These are phyloP conservation scores for Anaspis maculata DNA, from an alignment of 2,888 invertebrate genomes.

Conservation along the genomic window DNA sequence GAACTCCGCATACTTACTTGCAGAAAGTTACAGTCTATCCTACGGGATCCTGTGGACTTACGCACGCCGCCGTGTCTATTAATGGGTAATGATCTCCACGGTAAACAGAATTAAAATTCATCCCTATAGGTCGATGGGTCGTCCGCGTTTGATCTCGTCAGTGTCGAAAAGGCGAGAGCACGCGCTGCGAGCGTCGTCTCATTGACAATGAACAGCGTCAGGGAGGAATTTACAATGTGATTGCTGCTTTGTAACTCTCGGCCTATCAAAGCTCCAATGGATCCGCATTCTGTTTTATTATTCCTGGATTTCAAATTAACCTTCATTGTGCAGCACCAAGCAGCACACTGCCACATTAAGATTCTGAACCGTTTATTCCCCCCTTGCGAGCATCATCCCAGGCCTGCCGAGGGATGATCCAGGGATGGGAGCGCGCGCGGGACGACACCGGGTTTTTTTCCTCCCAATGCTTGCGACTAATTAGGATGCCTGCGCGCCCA, in stretches of 20 bases:
- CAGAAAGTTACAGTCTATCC: no score
- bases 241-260: conserved; percentile 36
- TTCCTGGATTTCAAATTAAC: conserved; percentile 38
- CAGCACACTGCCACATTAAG: conserved; percentile 14
- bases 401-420: no score
- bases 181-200: conserved; percentile 34
- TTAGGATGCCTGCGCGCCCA: conserved; percentile 22
- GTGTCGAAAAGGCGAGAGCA: conserved; percentile 21
- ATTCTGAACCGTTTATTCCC: no score
- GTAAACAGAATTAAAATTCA: conserved; percentile 22
- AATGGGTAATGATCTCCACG: conserved; percentile 3
- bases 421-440: no score
- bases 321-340: conserved; percentile 34
- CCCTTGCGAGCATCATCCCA: no score
- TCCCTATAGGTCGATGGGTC: no score
- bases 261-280: conserved; percentile 33
- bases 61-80: no score
- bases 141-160: conserved; percentile 20
- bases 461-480: conserved; percentile 16
- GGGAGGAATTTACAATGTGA: conserved; percentile 43
- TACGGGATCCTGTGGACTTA: no score
- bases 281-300: no score
- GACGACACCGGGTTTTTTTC: no score
- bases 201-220: conserved; percentile 36
- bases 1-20: no score